Base-by-base conservation (phyloP, 2,113 vertebrate species). In the Asarcornis scutulata region DNA sequence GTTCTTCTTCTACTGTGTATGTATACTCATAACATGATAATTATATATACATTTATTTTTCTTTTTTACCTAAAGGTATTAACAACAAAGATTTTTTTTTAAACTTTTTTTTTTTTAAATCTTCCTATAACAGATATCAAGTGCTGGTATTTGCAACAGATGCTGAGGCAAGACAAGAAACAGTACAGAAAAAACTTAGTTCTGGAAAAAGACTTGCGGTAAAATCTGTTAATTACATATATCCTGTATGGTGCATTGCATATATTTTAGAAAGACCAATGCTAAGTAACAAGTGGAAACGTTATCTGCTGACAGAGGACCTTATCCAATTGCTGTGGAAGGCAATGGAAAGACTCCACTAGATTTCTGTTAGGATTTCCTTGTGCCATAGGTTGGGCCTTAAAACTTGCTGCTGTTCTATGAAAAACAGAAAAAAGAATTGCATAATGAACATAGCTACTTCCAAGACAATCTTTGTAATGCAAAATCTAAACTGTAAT, bases 61-160 rank as follows among this genome's bases (percentile, higher is more conserved):
- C 6, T 64, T 87, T 83, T 55, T 80, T 58, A 55, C 13, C 56
- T 64, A 32, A 38, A 83, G 5, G 3, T 66, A 29, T 82, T 71
- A 73, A 72, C 31, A 59, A 36, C 21, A 62, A 58, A 84, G 17
- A 42, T 20, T 10, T 8, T 7, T 25, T 52, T 74, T n/a, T 13
- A 17, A 17, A 44, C 6, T 38, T 50, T 85, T 2, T 52, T 69
- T 62, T 22, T 50, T 50, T 50, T 85, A 2, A 42, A 79, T 83
- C 63, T 81, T 82, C 38, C 38, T 81, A 2, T 89, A 60, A 95
- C 97, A 99, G 99, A 97, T 99, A 99, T 92, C 99, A 99, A 97
- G 99, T 99, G 22, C 97, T 99, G 94, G 99, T 99, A 40, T 99
- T 99, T 96, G 99, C 99, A 4, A 99, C 99, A 40, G 99, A 99